Conservation (phyloP, 2,888 invertebrate genomes). For the Chymomyza procnemis region DNA sequence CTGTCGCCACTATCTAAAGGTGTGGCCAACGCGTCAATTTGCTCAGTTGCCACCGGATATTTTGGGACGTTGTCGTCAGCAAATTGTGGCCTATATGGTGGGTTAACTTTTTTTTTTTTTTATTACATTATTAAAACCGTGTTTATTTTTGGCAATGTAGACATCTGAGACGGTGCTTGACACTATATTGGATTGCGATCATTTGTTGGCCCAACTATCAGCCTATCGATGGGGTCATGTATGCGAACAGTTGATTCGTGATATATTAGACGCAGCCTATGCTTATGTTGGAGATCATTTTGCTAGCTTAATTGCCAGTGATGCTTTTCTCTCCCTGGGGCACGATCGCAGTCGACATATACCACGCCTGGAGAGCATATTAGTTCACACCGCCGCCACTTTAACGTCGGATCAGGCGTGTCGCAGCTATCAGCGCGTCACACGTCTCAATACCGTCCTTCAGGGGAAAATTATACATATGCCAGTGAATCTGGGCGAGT, state of each 20-base stretch:
- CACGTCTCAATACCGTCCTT: slow-evolving; percentile 77
- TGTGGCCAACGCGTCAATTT: slow-evolving; percentile 95
- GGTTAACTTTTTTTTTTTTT: slow-evolving; percentile 37
- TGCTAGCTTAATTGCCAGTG: slow-evolving; percentile 85
- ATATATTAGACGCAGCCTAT: slow-evolving; percentile 88
- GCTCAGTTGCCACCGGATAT: slow-evolving; percentile 90
- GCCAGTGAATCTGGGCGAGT: slow-evolving; percentile 74
- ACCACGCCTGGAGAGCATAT: slow-evolving; percentile 87
- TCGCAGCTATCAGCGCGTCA: slow-evolving; percentile 83
- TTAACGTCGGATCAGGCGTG: slow-evolving; percentile 91
- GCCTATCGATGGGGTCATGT: slow-evolving; percentile 89
- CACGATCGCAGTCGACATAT: slow-evolving; percentile 87
- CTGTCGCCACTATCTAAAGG: slow-evolving; percentile 89
- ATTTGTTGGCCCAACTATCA: slow-evolving; percentile 87
- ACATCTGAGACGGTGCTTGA: slow-evolving; percentile 89
- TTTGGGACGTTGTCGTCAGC: slow-evolving; percentile 89
- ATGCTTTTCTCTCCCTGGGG: slow-evolving; percentile 84
- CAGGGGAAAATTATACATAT: slow-evolving; percentile 78
- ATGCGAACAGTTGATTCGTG: slow-evolving; percentile 85
- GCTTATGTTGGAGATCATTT: slow-evolving; percentile 89
- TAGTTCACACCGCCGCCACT: slow-evolving; percentile 87
- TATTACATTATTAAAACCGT: background rate
- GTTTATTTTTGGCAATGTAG: slow-evolving; percentile 73
- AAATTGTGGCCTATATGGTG: slow-evolving; percentile 88
- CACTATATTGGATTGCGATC: slow-evolving; percentile 90